Conservation (phyloP, 2,113 vertebrate genomes). For the Stigmatopora nigra region DNA sequence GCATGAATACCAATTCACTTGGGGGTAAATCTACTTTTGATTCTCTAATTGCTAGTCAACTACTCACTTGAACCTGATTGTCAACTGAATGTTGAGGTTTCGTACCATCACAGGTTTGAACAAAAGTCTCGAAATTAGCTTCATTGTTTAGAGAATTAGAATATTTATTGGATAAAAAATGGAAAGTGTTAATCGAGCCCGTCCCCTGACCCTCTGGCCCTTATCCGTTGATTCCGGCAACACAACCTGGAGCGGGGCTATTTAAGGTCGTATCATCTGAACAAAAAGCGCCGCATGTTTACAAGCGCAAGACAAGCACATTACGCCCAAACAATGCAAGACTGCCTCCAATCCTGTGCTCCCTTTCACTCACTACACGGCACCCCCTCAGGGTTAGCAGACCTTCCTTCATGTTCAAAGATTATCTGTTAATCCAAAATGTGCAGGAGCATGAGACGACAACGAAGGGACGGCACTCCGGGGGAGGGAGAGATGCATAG, state of each 20-base stretch:
- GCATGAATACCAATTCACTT: no score
- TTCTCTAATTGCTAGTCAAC: neutral
- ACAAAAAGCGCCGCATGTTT: slow-evolving; percentile 67
- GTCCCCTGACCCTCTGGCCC: slow-evolving; percentile 8
- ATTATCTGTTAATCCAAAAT: slow-evolving; percentile 82
- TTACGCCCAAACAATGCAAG: slow-evolving; percentile 68
- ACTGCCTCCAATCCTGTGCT: slow-evolving; percentile 58
- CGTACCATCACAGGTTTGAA: neutral
- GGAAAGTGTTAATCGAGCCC: slow-evolving; percentile 5
- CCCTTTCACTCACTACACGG: slow-evolving; percentile 56
- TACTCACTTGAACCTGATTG: neutral
- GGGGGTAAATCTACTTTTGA: neutral
- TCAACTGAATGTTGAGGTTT: neutral
- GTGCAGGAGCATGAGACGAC: slow-evolving; percentile 69
- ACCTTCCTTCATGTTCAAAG: slow-evolving; percentile 77
- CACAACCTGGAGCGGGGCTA: slow-evolving; percentile 45
- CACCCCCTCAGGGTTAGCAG: slow-evolving; percentile 65
- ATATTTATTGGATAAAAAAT: neutral
- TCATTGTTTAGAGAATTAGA: neutral
- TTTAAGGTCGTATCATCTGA: slow-evolving; percentile 47
- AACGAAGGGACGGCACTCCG: slow-evolving; percentile 59
- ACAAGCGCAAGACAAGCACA: slow-evolving; percentile 71
- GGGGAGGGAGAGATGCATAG: slow-evolving; percentile 48
- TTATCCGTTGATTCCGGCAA: slow-evolving; percentile 43
- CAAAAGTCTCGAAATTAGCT: neutral